Percentiles rank a stretch among this genome's conserved stretches.
Evolutionary conservation across 92 coral and sea anemone genomes (phyloP).

Genomic region (Virgularia gustaviana): DNA sequence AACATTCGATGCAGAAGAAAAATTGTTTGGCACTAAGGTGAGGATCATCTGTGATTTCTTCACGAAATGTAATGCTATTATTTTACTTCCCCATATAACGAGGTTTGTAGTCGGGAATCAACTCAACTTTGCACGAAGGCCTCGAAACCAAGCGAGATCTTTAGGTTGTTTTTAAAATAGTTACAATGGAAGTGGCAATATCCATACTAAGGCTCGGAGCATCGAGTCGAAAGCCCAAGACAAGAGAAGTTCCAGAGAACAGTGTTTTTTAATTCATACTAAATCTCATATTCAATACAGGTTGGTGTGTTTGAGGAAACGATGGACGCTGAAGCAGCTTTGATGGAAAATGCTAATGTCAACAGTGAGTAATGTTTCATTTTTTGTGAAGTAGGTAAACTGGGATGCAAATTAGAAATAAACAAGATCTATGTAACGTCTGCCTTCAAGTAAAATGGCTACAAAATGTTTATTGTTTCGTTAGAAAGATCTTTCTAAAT

Average conservation of each 20-base stretch:
- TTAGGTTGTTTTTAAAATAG: background rate
- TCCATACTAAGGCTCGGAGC: too few species aligned
- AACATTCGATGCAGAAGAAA: constrained; percentile 69
- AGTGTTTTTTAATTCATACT: too few species aligned
- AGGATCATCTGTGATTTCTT: constrained; percentile 9
- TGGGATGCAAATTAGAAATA: too few species aligned
- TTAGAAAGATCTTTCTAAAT: too few species aligned
- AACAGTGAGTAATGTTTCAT: background rate
- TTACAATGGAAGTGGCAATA: background rate
- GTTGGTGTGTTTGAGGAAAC: constrained; percentile 49
- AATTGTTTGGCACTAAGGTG: constrained; percentile 75
- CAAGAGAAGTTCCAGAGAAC: constrained; percentile 10
- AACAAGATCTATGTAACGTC: too few species aligned
- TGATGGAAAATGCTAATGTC: constrained; percentile 24
- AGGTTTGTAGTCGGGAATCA: background rate
- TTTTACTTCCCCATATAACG: background rate
- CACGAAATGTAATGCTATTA: background rate
- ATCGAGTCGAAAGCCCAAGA: too few species aligned
- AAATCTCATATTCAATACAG: too few species aligned
- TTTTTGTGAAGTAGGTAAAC: too few species aligned
- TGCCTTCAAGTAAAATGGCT: too few species aligned
- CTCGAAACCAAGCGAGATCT: too few species aligned
- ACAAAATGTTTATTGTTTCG: background rate
- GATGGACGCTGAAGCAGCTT: constrained; percentile 39
- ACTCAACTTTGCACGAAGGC: too few species aligned